A percentile compares a stretch with the other conserved stretches of the same genome.
Conservation (phyloP, 2,113 vertebrate genomes). For the Panurus biarmicus region DNA sequence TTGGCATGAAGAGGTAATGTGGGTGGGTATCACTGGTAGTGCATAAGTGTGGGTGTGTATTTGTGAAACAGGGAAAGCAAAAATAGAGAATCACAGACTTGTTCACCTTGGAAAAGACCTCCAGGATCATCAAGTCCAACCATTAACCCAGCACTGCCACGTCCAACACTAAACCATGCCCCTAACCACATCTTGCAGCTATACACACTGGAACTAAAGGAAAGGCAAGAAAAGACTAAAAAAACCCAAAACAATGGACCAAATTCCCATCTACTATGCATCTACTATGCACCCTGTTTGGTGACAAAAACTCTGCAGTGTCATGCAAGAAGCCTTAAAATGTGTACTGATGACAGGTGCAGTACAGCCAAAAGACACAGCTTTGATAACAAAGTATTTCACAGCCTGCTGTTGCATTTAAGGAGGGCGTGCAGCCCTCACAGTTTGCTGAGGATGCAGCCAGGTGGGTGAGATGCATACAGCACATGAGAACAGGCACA, state of each 20-base stretch:
- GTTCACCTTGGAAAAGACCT: background rate
- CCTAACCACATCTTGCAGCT: background rate
- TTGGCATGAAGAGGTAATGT: background rate
- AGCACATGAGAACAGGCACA: background rate
- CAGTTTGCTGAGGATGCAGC: background rate
- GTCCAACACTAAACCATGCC: background rate
- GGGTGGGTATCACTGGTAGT: rapidly evolving
- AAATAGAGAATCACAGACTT: background rate
- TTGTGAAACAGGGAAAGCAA: background rate
- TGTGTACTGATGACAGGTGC: background rate
- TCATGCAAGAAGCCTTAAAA: background rate
- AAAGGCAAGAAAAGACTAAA: background rate
- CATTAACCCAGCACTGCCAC: background rate
- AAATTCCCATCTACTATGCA: background rate
- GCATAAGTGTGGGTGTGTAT: rapidly evolving
- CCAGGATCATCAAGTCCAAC: background rate
- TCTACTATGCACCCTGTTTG: background rate
- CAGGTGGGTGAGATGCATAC: background rate
- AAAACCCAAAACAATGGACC: rapidly evolving
- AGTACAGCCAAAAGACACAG: background rate
- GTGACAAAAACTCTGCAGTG: background rate
- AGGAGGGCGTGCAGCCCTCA: background rate
- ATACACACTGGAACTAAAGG: background rate
- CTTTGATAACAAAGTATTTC: background rate
- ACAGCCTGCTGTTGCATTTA: background rate